Conservation (phyloP, 2,888 invertebrate species). For the Caenorhabditis sulstoni region DNA sequence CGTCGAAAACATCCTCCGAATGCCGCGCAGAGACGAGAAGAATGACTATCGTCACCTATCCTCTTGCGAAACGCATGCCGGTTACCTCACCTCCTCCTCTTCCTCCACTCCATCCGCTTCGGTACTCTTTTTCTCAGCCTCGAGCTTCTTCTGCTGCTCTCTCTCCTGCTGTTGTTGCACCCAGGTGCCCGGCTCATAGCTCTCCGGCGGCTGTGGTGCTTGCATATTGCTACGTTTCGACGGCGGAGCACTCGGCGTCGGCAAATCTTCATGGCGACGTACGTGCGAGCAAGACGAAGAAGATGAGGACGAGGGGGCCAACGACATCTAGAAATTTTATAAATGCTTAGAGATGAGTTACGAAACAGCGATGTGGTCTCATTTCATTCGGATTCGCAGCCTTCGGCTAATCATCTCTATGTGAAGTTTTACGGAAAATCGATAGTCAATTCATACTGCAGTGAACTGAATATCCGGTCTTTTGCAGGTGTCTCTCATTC, state of each 20-base stretch:
- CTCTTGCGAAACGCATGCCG: constrained; percentile 24
- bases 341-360: constrained; percentile 1
- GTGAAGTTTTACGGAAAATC: too few relatives aligned
- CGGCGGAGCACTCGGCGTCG: constrained; percentile 52
- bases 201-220: constrained; percentile 33
- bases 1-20: not conserved
- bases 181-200: constrained; percentile 49
- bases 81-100: constrained; percentile 40
- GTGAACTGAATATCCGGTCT: too few relatives aligned
- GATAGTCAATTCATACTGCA: too few relatives aligned
- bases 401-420: too few relatives aligned
- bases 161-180: constrained; percentile 42
- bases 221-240: constrained; percentile 42
- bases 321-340: constrained; percentile 35
- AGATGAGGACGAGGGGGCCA: constrained; percentile 40
- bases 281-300: constrained; percentile 26
- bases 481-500: too few relatives aligned
- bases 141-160: constrained; percentile 38
- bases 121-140: constrained; percentile 36
- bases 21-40: not conserved
- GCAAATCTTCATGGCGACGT: constrained; percentile 51
- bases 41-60: constrained; percentile 25
- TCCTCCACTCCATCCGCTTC: constrained; percentile 12
- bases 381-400: too few relatives aligned
- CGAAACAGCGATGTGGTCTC: not conserved